These are phyloP conservation scores for Scomber japonicus DNA, from an alignment of 2,113 vertebrate genomes.

Conservation along the genomic window DNA sequence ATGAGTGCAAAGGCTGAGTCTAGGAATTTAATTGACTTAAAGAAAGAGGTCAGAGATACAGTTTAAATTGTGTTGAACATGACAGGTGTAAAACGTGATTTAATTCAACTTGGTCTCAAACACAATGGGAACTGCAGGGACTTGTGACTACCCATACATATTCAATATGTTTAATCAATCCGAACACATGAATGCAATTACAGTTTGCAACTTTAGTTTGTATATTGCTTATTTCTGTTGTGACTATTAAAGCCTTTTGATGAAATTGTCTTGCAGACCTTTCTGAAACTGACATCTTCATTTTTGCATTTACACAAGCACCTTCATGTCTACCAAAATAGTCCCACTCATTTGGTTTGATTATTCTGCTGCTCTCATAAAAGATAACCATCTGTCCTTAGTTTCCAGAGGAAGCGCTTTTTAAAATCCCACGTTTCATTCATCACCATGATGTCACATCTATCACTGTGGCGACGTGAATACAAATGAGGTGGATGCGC, in stretches of 20 bases:
- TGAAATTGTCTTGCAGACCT: slow-evolving; percentile 17
- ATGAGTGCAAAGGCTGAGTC: slow-evolving; percentile 34
- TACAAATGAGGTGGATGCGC: slow-evolving; percentile 80
- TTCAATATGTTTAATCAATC: slow-evolving; percentile 27
- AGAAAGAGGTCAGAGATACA: slow-evolving; percentile 29
- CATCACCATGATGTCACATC: slow-evolving; percentile 84
- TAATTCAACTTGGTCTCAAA: slow-evolving; percentile 8
- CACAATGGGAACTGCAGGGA: slow-evolving; percentile 12
- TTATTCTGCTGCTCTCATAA: slow-evolving; percentile 79
- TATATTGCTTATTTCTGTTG: slow-evolving; percentile 8
- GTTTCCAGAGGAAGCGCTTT: slow-evolving; percentile 79
- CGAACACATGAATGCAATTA: slow-evolving; percentile 16
- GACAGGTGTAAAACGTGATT: slow-evolving; percentile 47
- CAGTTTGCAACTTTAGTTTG: slow-evolving; percentile 15
- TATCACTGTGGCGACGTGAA: slow-evolving; percentile 77
- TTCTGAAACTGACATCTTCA: slow-evolving; percentile 58
- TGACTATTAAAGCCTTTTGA: slow-evolving; percentile 15
- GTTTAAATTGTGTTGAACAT: slow-evolving; percentile 24
- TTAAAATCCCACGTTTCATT: slow-evolving; percentile 80
- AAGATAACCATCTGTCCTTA: slow-evolving; percentile 85
- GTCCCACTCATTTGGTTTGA: slow-evolving; percentile 78
- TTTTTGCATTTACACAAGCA: slow-evolving; percentile 50
- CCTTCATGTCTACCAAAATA: slow-evolving; percentile 60
- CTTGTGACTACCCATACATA: slow-evolving; percentile 13
- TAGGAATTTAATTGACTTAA: slow-evolving; percentile 27